A percentile compares a stretch with the other conserved stretches of the same genome.
These are phyloP conservation scores for Adelosebastes latens DNA, from an alignment of 2,797 vertebrate species.

Conservation along the genomic window DNA sequence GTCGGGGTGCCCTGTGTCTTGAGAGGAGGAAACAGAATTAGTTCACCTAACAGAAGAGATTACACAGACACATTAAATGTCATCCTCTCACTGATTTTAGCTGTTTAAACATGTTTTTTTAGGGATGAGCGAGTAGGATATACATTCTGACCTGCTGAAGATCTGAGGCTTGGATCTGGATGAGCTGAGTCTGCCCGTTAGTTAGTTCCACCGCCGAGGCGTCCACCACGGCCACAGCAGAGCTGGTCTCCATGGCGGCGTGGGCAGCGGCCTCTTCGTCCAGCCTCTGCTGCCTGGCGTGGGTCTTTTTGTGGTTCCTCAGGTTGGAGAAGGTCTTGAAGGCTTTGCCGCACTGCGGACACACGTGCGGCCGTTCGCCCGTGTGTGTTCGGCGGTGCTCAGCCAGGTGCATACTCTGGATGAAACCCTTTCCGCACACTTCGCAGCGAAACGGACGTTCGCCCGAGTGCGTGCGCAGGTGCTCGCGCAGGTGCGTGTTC, in stretches of 20 bases:
- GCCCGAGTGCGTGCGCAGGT: constrained; percentile 87
- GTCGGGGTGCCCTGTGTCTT: constrained; percentile 83
- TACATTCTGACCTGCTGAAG: constrained; percentile 77
- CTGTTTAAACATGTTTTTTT: not conserved
- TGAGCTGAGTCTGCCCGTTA: constrained; percentile 76
- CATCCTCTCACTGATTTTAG: not conserved
- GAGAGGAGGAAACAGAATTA: not conserved
- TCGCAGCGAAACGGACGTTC: constrained; percentile 85
- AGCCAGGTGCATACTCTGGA: constrained; percentile 85
- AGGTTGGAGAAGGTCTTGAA: constrained; percentile 88
- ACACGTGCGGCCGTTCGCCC: constrained; percentile 82
- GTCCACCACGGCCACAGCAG: constrained; percentile 64
- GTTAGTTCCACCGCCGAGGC: constrained; percentile 61
- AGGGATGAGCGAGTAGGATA: not conserved
- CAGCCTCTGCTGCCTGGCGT: constrained; percentile 73
- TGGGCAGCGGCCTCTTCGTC: constrained; percentile 61
- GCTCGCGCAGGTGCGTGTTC: constrained; percentile 89
- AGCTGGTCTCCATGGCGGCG: constrained; percentile 44
- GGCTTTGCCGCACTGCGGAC: constrained; percentile 82
- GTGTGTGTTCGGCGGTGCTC: constrained; percentile 86
- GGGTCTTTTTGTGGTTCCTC: constrained; percentile 86
- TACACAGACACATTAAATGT: not conserved
- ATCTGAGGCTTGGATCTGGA: constrained; percentile 83
- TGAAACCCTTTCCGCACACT: constrained; percentile 77
- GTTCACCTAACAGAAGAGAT: not conserved